A percentile compares a stretch with the other conserved stretches of the same genome.
Conservation (phyloP, 1,140 invertebrate species). For the Drosophila triauraria region DNA sequence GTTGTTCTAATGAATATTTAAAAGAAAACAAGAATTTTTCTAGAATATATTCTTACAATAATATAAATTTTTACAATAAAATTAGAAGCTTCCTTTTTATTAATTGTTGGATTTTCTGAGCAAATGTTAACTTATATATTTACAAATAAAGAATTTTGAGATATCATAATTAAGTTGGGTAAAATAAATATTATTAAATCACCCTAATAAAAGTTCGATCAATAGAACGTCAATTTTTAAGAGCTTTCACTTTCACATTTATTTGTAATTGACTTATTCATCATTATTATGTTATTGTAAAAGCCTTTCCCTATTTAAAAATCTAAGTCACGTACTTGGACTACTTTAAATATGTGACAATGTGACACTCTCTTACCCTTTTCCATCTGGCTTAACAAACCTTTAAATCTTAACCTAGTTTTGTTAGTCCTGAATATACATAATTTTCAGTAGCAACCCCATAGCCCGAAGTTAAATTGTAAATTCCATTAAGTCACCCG, state of each 20-base stretch:
- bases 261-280: not conserved
- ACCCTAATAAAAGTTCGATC: not conserved
- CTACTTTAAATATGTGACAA: not conserved
- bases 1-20: too few relatives aligned
- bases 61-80: too few relatives aligned
- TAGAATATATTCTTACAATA: too few relatives aligned
- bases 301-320: not conserved
- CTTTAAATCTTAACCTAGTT: slow-evolving; percentile 12
- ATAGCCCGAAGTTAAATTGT: slow-evolving; percentile 13
- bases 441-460: not conserved
- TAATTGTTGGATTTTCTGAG: too few relatives aligned
- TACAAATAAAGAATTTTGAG: too few relatives aligned
- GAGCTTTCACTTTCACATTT: not conserved
- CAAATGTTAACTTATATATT: too few relatives aligned
- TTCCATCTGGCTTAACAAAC: slow-evolving; percentile 2
- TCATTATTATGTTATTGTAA: not conserved
- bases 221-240: not conserved
- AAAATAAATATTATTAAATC: not conserved
- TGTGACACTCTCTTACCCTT: not conserved
- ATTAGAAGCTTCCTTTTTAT: too few relatives aligned
- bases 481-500: slow-evolving; percentile 43
- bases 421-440: not conserved
- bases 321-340: not conserved
- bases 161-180: not conserved
- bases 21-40: too few relatives aligned